Evolutionary conservation across 2,797 vertebrate genomes (phyloP).

Genomic region (Microhierax caerulescens): DNA sequence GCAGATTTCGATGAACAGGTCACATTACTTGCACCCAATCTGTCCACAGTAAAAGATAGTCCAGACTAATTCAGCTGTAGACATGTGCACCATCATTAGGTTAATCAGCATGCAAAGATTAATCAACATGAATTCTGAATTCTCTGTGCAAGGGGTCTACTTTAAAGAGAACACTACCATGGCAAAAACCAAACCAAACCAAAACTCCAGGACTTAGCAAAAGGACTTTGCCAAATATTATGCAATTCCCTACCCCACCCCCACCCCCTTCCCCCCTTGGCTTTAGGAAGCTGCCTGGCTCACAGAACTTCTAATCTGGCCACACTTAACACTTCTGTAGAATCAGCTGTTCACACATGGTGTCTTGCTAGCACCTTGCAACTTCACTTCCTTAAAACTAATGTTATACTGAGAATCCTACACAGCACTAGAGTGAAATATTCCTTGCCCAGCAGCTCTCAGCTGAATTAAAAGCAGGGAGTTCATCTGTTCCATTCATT

Average conservation of each 20-base stretch:
- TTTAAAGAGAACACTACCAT: neutral
- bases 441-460: neutral
- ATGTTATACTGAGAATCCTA: neutral
- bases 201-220: neutral
- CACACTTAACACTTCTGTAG: neutral
- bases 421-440: neutral
- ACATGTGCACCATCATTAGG: neutral
- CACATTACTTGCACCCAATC: neutral
- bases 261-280: neutral
- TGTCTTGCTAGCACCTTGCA: neutral
- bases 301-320: neutral
- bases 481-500: neutral
- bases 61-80: neutral
- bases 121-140: neutral
- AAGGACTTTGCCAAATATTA: neutral
- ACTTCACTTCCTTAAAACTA: neutral
- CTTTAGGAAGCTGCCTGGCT: neutral
- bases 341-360: neutral
- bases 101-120: neutral
- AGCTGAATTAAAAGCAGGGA: neutral
- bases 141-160: neutral
- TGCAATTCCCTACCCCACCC: neutral
- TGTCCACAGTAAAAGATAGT: neutral
- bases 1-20: neutral
- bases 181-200: neutral